phyloP scores from a whole-genome alignment of 2,888 invertebrate genomes.

The Limnephilus auricula region DNA sequence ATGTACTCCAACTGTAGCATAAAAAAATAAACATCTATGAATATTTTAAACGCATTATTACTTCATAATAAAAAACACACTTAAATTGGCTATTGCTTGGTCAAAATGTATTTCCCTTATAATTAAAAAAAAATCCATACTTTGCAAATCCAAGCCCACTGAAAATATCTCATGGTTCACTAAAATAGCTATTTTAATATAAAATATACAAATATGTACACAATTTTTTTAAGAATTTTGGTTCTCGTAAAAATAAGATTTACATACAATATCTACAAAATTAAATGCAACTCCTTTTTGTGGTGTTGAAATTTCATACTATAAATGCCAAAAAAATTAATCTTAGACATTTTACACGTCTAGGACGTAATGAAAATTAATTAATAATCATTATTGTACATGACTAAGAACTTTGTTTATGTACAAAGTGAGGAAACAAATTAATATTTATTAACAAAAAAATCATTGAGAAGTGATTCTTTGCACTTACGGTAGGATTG shows the following conservation, averaged over 20 bases:
- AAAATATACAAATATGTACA: neutral
- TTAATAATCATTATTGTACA: slow-evolving; percentile 2
- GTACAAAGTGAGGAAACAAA: neutral
- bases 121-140: neutral
- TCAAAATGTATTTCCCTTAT: neutral
- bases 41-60: neutral
- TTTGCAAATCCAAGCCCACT: neutral
- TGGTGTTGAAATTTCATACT: neutral
- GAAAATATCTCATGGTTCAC: neutral
- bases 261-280: neutral
- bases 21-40: neutral
- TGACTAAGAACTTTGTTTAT: neutral
- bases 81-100: neutral
- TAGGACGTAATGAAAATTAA: neutral
- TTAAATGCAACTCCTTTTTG: neutral
- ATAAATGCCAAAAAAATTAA: neutral
- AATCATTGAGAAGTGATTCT: neutral
- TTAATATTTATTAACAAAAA: neutral
- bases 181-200: neutral
- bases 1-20: neutral
- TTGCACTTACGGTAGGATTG: neutral
- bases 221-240: neutral
- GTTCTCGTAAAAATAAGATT: neutral
- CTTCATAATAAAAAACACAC: neutral
- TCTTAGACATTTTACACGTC: neutral